Base-by-base conservation (phyloP, 2,113 vertebrate species). In the Epinephelus moara region DNA sequence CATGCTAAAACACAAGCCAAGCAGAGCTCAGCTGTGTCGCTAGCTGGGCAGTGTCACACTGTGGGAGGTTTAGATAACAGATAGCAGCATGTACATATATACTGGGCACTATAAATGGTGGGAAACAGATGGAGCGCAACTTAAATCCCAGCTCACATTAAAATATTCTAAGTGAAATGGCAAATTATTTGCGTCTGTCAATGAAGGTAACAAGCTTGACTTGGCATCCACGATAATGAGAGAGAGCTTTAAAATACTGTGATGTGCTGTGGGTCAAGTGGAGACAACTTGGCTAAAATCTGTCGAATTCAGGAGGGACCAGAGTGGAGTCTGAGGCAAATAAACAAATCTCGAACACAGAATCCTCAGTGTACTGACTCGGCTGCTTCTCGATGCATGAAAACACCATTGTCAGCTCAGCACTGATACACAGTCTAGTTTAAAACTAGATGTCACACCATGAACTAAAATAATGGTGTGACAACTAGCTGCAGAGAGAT, bases 91-190 rank as follows among this genome's bases (percentile, higher is more conserved):
- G 23, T 70, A 42, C 9, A 61, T 61, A 40, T 23, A 61, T n/a
- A 75, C 63, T 33, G 52, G 17, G 19, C 25, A 49, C 40, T 69
- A 73, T n/a, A 63, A 64, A 84, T 18, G 47, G 40, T 3, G 50
- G 27, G 40, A 25, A 60, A 56, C 50, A 59, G 33, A 82, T 56
- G 67, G 47, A 59, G 30, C 4, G 4, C 4, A 8, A 18, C 42
- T 45, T 12, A 64, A 64, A 55, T 0, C 13, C 4, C 0, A 56
- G 14, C 23, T 72, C 30, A 45, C 18, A 45, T 63, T 73, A 68
- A 56, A 69, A 74, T 50, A 4, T 74, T 68, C n/a, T 42, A 21
- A 50, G 12, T 25, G 17, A 80, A 15, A 74, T 30, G 25, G 19
- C 13, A 62, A n/a, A 50, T 19, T 1, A 50, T 27, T 13, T 18